Evolutionary conservation across 2,113 vertebrate species (phyloP).

Genomic region (Grallaria varia): DNA sequence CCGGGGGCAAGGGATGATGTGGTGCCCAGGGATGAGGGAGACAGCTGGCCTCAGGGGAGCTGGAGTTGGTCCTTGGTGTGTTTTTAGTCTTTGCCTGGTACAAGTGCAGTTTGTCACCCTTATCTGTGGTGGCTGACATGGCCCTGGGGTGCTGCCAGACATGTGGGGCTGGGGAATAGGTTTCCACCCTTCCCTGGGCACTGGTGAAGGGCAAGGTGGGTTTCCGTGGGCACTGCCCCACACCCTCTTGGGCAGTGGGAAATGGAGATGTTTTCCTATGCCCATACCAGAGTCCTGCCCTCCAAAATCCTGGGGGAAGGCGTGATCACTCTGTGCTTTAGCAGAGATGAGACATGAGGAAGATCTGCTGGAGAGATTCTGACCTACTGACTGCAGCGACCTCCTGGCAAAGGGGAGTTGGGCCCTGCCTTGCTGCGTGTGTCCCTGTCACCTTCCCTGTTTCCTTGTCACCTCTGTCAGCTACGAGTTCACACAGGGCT

Average conservation of each 20-base stretch:
- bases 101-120: not conserved
- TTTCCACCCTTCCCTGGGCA: accelerated
- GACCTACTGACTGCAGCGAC: accelerated
- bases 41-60: not conserved
- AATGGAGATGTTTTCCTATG: accelerated
- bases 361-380: not conserved
- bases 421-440: accelerated
- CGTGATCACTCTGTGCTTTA: not conserved
- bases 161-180: not conserved
- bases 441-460: not conserved
- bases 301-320: not conserved
- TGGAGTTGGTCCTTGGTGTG: not conserved
- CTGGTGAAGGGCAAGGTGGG: accelerated
- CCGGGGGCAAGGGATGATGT: not conserved
- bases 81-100: not conserved
- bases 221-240: accelerated
- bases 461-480: accelerated
- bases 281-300: accelerated
- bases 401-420: accelerated
- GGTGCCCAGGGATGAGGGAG: accelerated
- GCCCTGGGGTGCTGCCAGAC: not conserved
- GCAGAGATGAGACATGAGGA: not conserved
- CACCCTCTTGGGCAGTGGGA: not conserved
- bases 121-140: accelerated
- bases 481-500: accelerated